Conservation (phyloP, 2,888 invertebrate genomes). For the Cantharis flavilabris region DNA sequence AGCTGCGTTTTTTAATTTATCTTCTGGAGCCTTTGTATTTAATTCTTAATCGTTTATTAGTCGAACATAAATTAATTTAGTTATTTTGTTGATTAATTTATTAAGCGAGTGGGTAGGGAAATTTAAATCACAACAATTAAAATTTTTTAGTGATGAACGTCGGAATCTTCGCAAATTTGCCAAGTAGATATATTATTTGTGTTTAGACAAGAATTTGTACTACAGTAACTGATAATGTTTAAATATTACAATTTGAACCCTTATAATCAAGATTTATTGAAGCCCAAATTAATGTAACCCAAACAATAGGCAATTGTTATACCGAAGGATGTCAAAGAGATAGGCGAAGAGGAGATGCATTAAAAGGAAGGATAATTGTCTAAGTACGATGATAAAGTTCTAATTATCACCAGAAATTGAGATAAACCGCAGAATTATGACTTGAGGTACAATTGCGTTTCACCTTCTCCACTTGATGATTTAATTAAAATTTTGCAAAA, state of each 20-base stretch:
- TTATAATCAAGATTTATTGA: slow-evolving; percentile 27
- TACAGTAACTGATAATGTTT: slow-evolving; percentile 21
- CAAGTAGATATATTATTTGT: background rate
- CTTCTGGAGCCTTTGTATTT: background rate
- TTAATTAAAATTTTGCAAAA: background rate
- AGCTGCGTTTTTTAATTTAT: background rate
- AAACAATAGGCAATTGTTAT: slow-evolving; percentile 25
- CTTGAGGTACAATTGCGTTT: background rate
- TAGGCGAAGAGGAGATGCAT: slow-evolving; percentile 13
- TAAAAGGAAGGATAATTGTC: slow-evolving; percentile 24
- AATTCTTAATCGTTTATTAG: background rate
- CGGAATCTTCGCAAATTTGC: background rate
- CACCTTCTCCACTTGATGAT: background rate
- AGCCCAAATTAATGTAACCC: slow-evolving; percentile 27
- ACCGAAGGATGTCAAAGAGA: slow-evolving; percentile 19
- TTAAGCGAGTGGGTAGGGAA: background rate
- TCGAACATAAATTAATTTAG: background rate
- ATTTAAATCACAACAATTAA: background rate
- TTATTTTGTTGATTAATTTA: background rate
- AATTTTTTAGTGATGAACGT: background rate
- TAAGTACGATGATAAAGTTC: slow-evolving; percentile 24
- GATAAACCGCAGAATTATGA: slow-evolving; percentile 20
- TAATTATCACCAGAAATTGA: slow-evolving; percentile 16
- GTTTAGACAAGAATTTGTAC: slow-evolving; percentile 13
- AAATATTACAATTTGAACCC: slow-evolving; percentile 23